A percentile compares a stretch with the other conserved stretches of the same genome.
phyloP scores from a whole-genome alignment of 2,888 invertebrate species.

The Sisyra terminalis region DNA sequence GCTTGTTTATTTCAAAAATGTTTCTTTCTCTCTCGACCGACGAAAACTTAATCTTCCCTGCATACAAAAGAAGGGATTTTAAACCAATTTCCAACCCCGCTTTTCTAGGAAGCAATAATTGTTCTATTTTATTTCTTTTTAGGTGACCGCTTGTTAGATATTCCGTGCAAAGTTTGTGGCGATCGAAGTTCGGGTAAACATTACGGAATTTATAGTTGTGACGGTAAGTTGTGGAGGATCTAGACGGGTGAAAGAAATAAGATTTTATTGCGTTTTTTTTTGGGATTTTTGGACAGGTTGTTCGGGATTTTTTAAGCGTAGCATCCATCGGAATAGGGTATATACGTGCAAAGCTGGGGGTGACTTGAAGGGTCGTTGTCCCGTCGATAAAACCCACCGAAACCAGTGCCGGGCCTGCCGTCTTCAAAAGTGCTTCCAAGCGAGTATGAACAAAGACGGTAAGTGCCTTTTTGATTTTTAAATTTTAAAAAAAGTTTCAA shows the following conservation, averaged over 20 bases:
- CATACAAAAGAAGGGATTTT: too few species aligned
- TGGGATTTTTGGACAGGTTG: conserved; percentile 44
- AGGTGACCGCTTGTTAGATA: conserved; percentile 95
- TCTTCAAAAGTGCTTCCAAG: conserved; percentile 87
- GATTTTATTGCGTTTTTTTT: background rate
- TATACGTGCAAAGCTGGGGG: conserved; percentile 96
- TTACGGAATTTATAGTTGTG: conserved; percentile 98
- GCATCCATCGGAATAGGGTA: conserved; percentile 88
- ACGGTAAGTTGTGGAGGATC: conserved; percentile 55
- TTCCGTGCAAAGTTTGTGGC: conserved; percentile 97
- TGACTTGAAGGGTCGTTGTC: conserved; percentile 81
- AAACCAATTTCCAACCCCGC: too few species aligned
- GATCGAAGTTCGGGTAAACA: conserved; percentile 98
- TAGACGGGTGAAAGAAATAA: background rate
- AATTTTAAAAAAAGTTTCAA: too few species aligned
- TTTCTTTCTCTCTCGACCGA: background rate
- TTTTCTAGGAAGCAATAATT: too few species aligned
- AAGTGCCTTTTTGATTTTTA: conserved; percentile 37
- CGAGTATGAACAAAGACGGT: conserved; percentile 98
- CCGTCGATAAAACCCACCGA: conserved; percentile 91
- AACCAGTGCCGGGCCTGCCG: conserved; percentile 95
- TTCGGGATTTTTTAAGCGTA: conserved; percentile 91
- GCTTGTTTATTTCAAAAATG: too few species aligned
- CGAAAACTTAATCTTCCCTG: too few species aligned
- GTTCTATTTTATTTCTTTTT: conserved; percentile 18